Base-by-base conservation (phyloP, 1,140 invertebrate species). In the Diorhabda sublineata region DNA sequence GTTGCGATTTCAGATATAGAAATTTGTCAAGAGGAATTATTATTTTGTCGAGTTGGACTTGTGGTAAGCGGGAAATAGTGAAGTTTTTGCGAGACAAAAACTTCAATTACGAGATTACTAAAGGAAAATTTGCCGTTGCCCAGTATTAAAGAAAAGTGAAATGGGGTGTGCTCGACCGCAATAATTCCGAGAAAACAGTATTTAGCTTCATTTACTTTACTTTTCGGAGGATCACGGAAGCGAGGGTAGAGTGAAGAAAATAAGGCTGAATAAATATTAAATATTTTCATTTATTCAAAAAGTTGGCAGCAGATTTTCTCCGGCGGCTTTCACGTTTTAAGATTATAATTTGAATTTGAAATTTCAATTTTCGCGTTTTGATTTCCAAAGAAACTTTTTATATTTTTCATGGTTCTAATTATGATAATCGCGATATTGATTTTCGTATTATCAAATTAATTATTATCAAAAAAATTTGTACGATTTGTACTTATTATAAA, bases 221-320 rank as follows among this genome's bases (percentile, higher is more conserved):
- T 52, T 52, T 52, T n/a, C 6, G 47, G 47, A 52, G n/a, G n/a
- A 4, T n/a, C 47, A 3, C 2, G 6, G 4, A 52, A n/a, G n/a
- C 47, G 47, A n/a, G 47, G 6, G 47, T 8, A 52, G n/a, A 52
- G 47, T 52, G 47, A 52, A 52, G 47, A 52, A 52, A 52, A 52
- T 52, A 52, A 52, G 47, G 47, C 47, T 52, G 47, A 52, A 52
- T 52, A 52, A 52, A 52, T 52, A 52, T 52, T 52, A 52, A 52
- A 52, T 52, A 52, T 52, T 52, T 52, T 52, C n/a, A 52, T 52
- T 52, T 52, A 52, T 52, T 52, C 47, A 52, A 52, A 52, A 52
- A 52, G 47, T 52, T 52, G 47, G 47, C 47, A 52, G 47, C 47
- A 52, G 47, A 8, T n/a, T 52, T n/a, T 52, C n/a, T n/a, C n/a